Base-by-base conservation (phyloP, 2,888 invertebrate species). In the Andrena bucephala region DNA sequence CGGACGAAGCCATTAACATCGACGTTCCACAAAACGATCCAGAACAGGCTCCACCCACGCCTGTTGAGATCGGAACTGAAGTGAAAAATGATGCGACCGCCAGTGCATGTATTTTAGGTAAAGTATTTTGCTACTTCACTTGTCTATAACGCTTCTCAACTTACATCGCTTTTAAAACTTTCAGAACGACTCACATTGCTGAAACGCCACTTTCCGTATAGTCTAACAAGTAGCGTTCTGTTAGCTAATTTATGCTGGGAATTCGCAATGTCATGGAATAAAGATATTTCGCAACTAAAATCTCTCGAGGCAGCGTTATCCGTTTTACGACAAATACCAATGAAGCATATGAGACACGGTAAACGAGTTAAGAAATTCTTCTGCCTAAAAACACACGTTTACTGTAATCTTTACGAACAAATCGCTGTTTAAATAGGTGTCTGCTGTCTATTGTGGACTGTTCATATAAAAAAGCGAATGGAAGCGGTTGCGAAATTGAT, bases 211-310 rank as follows among this genome's bases (percentile, higher is more conserved):
- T 99, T 99, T 93, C 99, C 99, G 0, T 96, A 97, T 87, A 98
- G 98, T 93, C 95, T 98, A 72, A 96, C 97, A 75, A 95, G 97
- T 0, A 97, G 97, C 90, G 96, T 97, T 54, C 94, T 99, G 57
- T 95, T 98, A 67, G 96, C 97, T 16, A 98, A 98, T 92, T 96
- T 98, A 95, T 96, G 97, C 86, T 99, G 99, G 99, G 98, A 99
- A 93, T 98, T 97, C 92, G 96, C 97, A 72, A 96, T 97, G 86
- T 95, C 96, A 70, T 99, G 99, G 98, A 97, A 97, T 91, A 97
- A 97, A 93, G 96, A 97, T 86, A 95, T 96, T 81, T 95, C 96
- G 62, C 95, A 95, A 84, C 94, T 97, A 5, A 94, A 95, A 16
- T 95, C 96, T 88, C 95, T 99, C 48, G 95, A 96, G 85, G 96